Evolutionary conservation across 2,888 invertebrate species (phyloP), one percentile per base, ranked within the genome.

Genomic region (Tetragnatha montana): DNA sequence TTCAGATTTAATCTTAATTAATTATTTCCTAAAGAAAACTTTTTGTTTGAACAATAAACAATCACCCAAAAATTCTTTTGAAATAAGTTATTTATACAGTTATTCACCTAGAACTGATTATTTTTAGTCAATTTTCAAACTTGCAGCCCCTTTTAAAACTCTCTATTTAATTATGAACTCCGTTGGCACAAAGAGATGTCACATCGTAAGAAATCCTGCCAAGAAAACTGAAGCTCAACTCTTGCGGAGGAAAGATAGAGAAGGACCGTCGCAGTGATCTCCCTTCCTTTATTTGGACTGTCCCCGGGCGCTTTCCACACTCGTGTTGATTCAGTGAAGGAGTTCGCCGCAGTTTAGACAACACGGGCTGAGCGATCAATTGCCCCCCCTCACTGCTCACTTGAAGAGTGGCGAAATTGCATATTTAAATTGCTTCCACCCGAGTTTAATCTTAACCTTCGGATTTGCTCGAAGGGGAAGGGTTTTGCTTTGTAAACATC

Each of bases 271-370:
- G n/a, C n/a, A n/a, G n/a, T 70, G 8, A 10, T 70, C 70, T 70
- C 17, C n/a, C 35, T 17, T n/a, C 76, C 19, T 49, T 76, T 76
- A 50, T 76, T 49, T 51, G n/a, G 19, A 12, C n/a, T n/a, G 76
- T n/a, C 73, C 73, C 14, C 12, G 35, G 50, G 76, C 50, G 50
- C 50, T 76, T 49, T n/a, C 50, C 49, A 17, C 17, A 17, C 50
- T 19, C 19, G 50, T 19, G 49, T 50, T 76, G 76, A 76, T 76
- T 76, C 49, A 76, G 49, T 49, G 19, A 50, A 10, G 12, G 19
- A 19, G 76, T 76, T 76, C 49, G 50, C 76, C 76, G 76, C 76
- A 49, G 50, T 76, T 76, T 76, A 50, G 76, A 76, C 76, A 76
- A n/a, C 76, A 51, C 50, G 50, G 19, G 76, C 50, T 76, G 21